Base-by-base conservation (phyloP, 2,888 invertebrate species). In the Apamea sordens region DNA sequence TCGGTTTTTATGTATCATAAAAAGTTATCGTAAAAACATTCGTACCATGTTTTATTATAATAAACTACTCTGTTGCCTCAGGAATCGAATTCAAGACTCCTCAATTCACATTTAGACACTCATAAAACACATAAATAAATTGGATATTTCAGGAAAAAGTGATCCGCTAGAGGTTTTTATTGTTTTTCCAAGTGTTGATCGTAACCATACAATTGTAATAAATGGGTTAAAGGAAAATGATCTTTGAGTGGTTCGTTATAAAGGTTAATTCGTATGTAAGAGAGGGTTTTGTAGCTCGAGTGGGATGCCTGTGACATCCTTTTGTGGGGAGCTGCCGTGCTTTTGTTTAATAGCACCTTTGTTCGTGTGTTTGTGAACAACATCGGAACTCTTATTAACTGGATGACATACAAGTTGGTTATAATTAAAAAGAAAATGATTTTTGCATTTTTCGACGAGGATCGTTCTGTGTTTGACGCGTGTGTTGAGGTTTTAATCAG, bases 401-500 rank as follows among this genome's bases (percentile, higher is more conserved):
- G 87, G 79, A 88, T 88, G 91, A 89, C 89, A 89, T 89, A 89
- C 83, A 89, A 89, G 90, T 86, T 90, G 88, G 73, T 80, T 80
- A 76, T 94, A 93, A 93, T 94, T 94, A 94, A 93, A 93, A 93
- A 90, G 89, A 84, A 88, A 90, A 90, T 90, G 70, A 83, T 86
- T 88, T 89, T 86, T 83, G 72, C 76, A 86, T 84, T 86, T 73
- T 80, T n/a, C 56, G 18, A 44, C 24, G 80, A 50, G 77, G 53
- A 61, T 71, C 10, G 71, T 73, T 77, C 74, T 87, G 80, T 69
- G 67, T 73, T 70, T 77, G 82, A 63, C 72, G 67, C 50, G 50
- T 71, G 56, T 77, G 72, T 68, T 81, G 70, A 70, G 64, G 67
- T 83, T 84, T 81, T 84, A 74, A 84, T 83, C 74, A 73, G n/a